Evolutionary conservation across 2,113 vertebrate species (phyloP).

Genomic region (Prionailurus viverrinus): DNA sequence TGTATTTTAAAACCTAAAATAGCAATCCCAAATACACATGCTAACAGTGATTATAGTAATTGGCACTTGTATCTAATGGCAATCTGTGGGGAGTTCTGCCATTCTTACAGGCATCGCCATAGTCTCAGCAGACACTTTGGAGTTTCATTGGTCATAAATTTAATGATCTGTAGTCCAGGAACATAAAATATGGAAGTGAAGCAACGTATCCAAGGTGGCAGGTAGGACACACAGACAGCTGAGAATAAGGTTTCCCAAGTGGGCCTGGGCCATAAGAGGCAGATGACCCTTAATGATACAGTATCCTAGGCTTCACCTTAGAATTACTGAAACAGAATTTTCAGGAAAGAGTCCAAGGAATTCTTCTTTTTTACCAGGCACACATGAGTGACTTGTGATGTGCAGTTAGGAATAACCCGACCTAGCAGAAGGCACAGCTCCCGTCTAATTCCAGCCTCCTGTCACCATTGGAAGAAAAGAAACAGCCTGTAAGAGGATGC

Average conservation of each 20-base stretch:
- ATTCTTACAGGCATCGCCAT: background rate
- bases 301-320: background rate
- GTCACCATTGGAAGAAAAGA: background rate
- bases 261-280: background rate
- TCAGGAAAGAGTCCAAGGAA: background rate
- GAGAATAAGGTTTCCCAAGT: background rate
- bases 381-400: rapidly evolving
- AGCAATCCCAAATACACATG: background rate
- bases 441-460: background rate
- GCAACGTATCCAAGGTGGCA: background rate
- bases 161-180: background rate
- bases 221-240: rapidly evolving
- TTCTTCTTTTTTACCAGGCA: background rate
- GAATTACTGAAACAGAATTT: background rate
- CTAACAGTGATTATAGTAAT: background rate
- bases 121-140: background rate
- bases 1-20: background rate
- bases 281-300: too few species aligned
- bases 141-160: background rate
- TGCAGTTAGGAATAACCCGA: background rate
- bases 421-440: background rate
- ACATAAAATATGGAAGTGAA: background rate
- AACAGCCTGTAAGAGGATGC: background rate
- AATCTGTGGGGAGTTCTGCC: background rate
- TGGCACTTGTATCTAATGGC: background rate